phyloP scores from a whole-genome alignment of 1,140 invertebrate species.

The Megalonaias nervosa region DNA sequence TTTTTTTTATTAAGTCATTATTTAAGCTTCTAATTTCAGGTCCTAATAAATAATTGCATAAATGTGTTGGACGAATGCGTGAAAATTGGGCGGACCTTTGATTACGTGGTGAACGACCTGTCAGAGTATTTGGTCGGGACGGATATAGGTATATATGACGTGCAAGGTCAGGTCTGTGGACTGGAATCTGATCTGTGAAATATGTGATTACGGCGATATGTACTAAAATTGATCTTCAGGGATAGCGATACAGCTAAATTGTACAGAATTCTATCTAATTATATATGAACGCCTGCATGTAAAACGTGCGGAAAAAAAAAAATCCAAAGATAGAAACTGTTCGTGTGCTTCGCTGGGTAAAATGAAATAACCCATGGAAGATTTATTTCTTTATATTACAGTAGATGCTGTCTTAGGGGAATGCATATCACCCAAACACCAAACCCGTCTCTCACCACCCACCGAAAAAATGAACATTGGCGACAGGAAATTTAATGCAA shows the following conservation, averaged over 20 bases:
- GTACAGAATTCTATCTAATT: not conserved
- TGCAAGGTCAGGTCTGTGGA: not conserved
- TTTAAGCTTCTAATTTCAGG: slow-evolving; percentile 74
- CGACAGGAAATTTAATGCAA: too few species aligned
- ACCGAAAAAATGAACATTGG: too few species aligned
- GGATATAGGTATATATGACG: slow-evolving; percentile 30
- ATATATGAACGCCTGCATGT: too few species aligned
- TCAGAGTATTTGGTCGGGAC: slow-evolving; percentile 86
- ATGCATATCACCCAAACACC: too few species aligned
- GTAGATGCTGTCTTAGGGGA: too few species aligned
- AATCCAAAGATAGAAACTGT: too few species aligned
- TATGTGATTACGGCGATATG: not conserved
- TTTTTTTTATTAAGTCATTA: too few species aligned
- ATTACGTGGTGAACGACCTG: slow-evolving; percentile 93
- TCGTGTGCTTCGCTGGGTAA: too few species aligned
- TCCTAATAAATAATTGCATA: slow-evolving; percentile 92
- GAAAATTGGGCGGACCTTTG: slow-evolving; percentile 85
- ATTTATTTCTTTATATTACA: too few species aligned
- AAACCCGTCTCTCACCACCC: too few species aligned
- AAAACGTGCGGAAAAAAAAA: too few species aligned
- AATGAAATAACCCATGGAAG: too few species aligned
- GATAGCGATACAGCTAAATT: not conserved
- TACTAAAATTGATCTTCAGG: not conserved
- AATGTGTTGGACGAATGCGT: slow-evolving; percentile 85
- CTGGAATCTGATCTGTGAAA: not conserved